Percentiles rank a stretch among this genome's conserved stretches.
Conservation (phyloP, 1,140 invertebrate species). For the Pararge aegeria region DNA sequence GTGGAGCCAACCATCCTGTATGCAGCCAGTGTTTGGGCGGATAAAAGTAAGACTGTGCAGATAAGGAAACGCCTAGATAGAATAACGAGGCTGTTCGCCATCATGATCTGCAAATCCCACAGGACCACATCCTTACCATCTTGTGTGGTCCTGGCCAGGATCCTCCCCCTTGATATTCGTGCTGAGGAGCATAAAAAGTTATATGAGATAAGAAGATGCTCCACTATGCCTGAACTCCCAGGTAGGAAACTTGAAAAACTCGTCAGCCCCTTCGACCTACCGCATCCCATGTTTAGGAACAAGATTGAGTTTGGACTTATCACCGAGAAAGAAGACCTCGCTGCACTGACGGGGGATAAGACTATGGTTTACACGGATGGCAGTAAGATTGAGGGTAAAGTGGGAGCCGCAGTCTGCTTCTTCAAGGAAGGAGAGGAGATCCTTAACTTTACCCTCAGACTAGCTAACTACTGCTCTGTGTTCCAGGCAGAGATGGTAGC, state of each 20-base stretch:
- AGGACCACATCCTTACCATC: not conserved
- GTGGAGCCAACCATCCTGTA: not conserved
- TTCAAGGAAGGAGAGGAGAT: not conserved
- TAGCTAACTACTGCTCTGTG: not conserved
- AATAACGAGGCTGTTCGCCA: not conserved
- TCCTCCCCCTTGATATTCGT: not conserved
- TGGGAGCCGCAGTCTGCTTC: not conserved
- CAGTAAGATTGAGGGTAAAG: not conserved
- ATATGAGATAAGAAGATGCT: not conserved
- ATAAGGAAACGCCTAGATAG: not conserved
- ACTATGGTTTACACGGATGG: not conserved
- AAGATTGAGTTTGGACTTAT: not conserved
- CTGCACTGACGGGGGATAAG: not conserved
- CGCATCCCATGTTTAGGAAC: not conserved
- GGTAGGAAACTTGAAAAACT: not conserved
- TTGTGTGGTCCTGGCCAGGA: not conserved
- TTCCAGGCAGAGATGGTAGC: not conserved
- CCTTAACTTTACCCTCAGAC: too few species aligned
- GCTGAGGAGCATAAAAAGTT: not conserved
- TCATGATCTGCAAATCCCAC: not conserved
- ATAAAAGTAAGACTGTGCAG: not conserved
- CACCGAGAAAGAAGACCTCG: not conserved
- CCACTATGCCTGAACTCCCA: not conserved
- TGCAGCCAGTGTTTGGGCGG: not conserved
- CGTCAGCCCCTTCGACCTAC: not conserved